A percentile compares a stretch with the other conserved stretches of the same genome.
Conservation (phyloP, 1,140 invertebrate genomes). For the Atta texana region DNA sequence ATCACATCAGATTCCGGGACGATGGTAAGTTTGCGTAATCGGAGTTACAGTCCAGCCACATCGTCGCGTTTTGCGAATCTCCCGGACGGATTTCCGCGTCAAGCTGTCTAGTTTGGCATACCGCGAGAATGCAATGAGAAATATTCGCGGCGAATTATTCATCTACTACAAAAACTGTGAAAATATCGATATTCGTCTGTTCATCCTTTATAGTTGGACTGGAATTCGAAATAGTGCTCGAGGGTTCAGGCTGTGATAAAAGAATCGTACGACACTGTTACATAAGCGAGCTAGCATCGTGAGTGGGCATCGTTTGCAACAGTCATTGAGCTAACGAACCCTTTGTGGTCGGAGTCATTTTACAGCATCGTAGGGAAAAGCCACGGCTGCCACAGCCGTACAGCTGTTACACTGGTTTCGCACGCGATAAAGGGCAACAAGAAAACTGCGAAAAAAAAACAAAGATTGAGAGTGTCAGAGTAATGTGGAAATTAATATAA, state of each 20-base stretch:
- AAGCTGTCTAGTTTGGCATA: neutral
- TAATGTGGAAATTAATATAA: neutral
- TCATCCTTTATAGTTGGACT: neutral
- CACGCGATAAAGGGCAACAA: slow-evolving; percentile 3
- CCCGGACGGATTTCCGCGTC: neutral
- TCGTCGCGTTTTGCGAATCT: slow-evolving; percentile 1
- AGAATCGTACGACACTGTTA: slow-evolving; percentile 42
- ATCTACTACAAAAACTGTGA: neutral
- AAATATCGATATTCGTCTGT: neutral
- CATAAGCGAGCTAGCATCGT: neutral
- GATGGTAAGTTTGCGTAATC: slow-evolving; percentile 51
- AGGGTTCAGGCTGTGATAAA: neutral
- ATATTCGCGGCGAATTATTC: slow-evolving; percentile 7
- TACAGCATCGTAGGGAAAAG: slow-evolving; percentile 21
- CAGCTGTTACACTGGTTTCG: neutral
- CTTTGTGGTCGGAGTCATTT: slow-evolving; percentile 57
- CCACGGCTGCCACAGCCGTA: neutral
- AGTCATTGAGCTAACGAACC: slow-evolving; percentile 55
- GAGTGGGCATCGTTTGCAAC: slow-evolving; percentile 46
- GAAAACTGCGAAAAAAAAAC: neutral
- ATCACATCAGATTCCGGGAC: slow-evolving; percentile 21
- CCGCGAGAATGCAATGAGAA: neutral
- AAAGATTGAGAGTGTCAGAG: neutral
- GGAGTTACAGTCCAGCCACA: slow-evolving; percentile 21
- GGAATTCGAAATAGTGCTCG: slow-evolving; percentile 19